Conservation (phyloP, 2,888 invertebrate species). For the Scaptomyza polygonia region DNA sequence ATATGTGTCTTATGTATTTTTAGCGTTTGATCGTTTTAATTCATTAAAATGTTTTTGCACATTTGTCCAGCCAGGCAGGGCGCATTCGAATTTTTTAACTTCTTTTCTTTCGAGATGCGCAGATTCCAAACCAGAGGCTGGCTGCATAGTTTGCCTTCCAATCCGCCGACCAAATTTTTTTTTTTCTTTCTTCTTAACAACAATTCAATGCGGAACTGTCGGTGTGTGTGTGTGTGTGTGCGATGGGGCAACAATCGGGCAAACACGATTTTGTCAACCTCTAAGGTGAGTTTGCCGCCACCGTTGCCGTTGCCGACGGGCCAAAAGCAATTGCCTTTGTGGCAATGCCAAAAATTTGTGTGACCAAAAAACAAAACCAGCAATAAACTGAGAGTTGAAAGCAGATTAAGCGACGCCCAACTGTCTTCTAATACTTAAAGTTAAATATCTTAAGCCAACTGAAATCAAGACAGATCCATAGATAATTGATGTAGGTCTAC, state of each 20-base stretch:
- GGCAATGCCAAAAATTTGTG: constrained; percentile 72
- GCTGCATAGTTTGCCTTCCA: constrained; percentile 58
- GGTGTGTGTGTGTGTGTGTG: constrained; percentile 10
- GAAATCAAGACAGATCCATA: not conserved
- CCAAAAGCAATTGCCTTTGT: constrained; percentile 45
- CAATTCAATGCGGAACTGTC: constrained; percentile 74
- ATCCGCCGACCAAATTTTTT: constrained; percentile 59
- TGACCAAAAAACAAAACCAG: constrained; percentile 51
- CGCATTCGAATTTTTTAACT: constrained; percentile 10
- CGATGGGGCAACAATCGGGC: constrained; percentile 27
- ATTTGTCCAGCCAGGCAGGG: constrained; percentile 37
- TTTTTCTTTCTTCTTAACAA: constrained; percentile 1
- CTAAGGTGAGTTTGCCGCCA: constrained; percentile 61
- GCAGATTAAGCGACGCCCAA: constrained; percentile 55
- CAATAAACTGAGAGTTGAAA: constrained; percentile 24
- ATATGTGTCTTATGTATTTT: constrained; percentile 34
- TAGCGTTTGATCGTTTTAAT: constrained; percentile 59
- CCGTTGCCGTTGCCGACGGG: constrained; percentile 15
- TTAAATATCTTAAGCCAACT: not conserved
- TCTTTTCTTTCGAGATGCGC: constrained; percentile 22
- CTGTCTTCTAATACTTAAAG: constrained; percentile 37
- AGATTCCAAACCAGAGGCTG: constrained; percentile 31
- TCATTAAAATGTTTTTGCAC: constrained; percentile 73
- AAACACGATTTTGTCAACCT: constrained; percentile 78
- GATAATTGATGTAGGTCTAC: not conserved